These are phyloP conservation scores for Octomys mimax DNA, from an alignment of 2,797 vertebrate species.

Conservation along the genomic window DNA sequence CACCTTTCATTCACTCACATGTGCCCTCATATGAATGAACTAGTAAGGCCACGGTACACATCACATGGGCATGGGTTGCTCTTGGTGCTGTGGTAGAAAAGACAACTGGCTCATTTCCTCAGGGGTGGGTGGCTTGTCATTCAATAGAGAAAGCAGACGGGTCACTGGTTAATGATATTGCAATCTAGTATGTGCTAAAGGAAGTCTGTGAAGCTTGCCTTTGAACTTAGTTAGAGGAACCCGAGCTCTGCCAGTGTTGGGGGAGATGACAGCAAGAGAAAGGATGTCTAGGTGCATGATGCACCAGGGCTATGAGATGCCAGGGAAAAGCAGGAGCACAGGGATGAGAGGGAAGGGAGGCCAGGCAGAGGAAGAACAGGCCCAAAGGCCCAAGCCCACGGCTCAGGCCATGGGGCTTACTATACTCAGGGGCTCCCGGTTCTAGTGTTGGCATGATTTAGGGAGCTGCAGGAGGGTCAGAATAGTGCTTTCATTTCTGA, in stretches of 20 bases:
- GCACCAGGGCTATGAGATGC: background rate
- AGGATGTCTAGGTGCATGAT: background rate
- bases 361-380: background rate
- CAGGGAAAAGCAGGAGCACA: background rate
- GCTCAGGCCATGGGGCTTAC: too few species aligned
- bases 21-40: background rate
- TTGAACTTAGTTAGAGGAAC: background rate
- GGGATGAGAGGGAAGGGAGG: background rate
- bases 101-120: background rate
- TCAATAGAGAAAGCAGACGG: background rate
- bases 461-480: fast-evolving
- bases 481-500: background rate
- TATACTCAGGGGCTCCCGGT: background rate
- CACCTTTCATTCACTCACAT: background rate
- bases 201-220: background rate
- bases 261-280: background rate
- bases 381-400: background rate
- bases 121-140: background rate
- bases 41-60: background rate
- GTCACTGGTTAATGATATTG: fast-evolving
- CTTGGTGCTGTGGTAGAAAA: background rate
- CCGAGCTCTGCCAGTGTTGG: background rate
- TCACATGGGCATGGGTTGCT: background rate
- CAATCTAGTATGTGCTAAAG: background rate
- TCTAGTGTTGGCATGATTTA: fast-evolving